Evolutionary conservation across 2,113 vertebrate species (phyloP).

Genomic region (Ranitomeya imitator): DNA sequence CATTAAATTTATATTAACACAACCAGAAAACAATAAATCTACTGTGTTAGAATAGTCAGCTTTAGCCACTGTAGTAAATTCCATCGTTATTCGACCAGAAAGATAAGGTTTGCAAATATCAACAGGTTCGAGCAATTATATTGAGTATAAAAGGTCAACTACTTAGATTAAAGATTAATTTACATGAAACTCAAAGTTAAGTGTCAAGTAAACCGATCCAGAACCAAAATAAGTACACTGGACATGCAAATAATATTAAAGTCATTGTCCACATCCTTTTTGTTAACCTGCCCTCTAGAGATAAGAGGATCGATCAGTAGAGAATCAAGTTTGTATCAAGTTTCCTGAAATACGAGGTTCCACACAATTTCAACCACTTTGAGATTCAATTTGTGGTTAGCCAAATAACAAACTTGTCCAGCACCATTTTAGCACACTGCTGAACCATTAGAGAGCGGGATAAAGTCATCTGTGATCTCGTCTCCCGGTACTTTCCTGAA

Average conservation of each 20-base stretch:
- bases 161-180: constrained; percentile 21
- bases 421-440: too few species aligned
- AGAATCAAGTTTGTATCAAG: too few species aligned
- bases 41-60: background rate
- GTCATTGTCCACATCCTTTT: too few species aligned
- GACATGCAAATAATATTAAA: background rate
- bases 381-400: too few species aligned
- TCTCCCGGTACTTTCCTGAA: too few species aligned
- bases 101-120: constrained; percentile 12
- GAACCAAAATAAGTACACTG: background rate
- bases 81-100: background rate
- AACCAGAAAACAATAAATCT: background rate
- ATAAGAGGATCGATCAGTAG: too few species aligned
- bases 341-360: too few species aligned
- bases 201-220: background rate
- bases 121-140: constrained; percentile 12
- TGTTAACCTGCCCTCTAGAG: too few species aligned
- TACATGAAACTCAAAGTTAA: constrained; percentile 7
- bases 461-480: too few species aligned
- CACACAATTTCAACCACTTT: too few species aligned
- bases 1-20: constrained; percentile 6
- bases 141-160: constrained; percentile 28
- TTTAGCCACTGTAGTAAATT: background rate
- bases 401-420: too few species aligned
- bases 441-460: too few species aligned